These are phyloP conservation scores for Menura novaehollandiae DNA, from an alignment of 2,113 vertebrate genomes.

Conservation along the genomic window DNA sequence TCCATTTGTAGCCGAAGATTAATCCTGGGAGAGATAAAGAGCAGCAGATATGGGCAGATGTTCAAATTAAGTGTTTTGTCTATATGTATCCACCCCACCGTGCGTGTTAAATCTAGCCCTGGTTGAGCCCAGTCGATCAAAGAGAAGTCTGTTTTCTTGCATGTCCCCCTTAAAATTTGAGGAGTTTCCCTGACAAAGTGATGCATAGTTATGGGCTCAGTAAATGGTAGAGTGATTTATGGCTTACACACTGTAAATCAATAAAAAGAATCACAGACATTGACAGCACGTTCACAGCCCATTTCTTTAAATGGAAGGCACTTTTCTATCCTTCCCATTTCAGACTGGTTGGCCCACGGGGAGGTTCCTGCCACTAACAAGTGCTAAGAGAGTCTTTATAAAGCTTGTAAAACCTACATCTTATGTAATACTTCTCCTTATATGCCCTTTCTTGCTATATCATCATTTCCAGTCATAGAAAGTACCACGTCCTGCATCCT, in stretches of 20 bases:
- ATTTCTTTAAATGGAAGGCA: conserved; percentile 64
- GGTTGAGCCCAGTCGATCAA: neutral
- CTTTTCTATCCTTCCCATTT: conserved; percentile 23
- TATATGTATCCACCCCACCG: neutral
- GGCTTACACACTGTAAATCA: conserved; percentile 46
- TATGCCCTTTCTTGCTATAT: neutral
- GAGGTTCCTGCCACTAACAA: conserved; percentile 16
- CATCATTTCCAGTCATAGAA: neutral
- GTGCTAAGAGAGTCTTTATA: conserved; percentile 17
- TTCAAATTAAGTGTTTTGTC: neutral
- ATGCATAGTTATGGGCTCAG: conserved; percentile 51
- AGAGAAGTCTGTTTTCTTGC: neutral
- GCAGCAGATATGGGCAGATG: neutral
- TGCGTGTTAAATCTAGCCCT: neutral
- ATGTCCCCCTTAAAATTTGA: neutral
- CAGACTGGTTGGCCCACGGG: neutral
- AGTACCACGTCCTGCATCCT: neutral
- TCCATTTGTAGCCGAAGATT: neutral
- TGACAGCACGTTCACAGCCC: conserved; percentile 52
- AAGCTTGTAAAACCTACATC: conserved; percentile 14
- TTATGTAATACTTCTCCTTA: neutral
- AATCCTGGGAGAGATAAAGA: neutral
- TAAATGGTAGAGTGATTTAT: conserved; percentile 61
- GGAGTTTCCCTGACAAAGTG: conserved; percentile 31
- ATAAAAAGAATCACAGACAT: conserved; percentile 62